Evolutionary conservation across 2,797 vertebrate species (phyloP).

Genomic region (Micropoecilia bifurca): DNA sequence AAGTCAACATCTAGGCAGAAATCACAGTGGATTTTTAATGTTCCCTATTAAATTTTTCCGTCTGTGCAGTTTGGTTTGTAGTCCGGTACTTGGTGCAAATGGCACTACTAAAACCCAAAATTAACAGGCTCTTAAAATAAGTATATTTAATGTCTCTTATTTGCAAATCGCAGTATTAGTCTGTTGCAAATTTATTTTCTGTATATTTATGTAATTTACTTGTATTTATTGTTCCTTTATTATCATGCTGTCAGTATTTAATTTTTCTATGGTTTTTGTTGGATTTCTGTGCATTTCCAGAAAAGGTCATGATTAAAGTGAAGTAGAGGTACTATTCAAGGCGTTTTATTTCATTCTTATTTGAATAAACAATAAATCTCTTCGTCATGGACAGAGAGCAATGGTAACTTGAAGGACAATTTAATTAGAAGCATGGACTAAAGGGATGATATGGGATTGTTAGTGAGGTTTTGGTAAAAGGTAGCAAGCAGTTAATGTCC

Average conservation of each 20-base stretch:
- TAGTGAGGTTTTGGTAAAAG: not conserved
- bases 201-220: constrained; percentile 96
- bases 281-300: constrained; percentile 86
- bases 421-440: not conserved
- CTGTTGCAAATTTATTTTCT: constrained; percentile 85
- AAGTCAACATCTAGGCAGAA: constrained; percentile 28
- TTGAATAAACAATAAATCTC: constrained; percentile 57
- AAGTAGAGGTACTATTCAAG: constrained; percentile 85
- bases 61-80: constrained; percentile 38
- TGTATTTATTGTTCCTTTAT: constrained; percentile 96
- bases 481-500: not conserved
- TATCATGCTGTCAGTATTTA: constrained; percentile 91
- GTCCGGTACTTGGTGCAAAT: constrained; percentile 37
- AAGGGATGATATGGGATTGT: not conserved
- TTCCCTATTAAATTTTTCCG: constrained; percentile 20
- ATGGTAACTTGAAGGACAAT: constrained; percentile 3
- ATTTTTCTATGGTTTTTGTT: constrained; percentile 87
- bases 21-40: constrained; percentile 22
- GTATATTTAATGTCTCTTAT: constrained; percentile 76
- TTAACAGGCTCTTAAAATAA: constrained; percentile 80
- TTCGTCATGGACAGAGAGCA: constrained; percentile 10
- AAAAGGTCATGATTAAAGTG: constrained; percentile 87
- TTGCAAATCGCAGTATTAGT: constrained; percentile 88
- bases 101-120: constrained; percentile 50
- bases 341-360: constrained; percentile 79